Conservation (phyloP, 2,797 vertebrate species). For the Sebastes hubbsi region DNA sequence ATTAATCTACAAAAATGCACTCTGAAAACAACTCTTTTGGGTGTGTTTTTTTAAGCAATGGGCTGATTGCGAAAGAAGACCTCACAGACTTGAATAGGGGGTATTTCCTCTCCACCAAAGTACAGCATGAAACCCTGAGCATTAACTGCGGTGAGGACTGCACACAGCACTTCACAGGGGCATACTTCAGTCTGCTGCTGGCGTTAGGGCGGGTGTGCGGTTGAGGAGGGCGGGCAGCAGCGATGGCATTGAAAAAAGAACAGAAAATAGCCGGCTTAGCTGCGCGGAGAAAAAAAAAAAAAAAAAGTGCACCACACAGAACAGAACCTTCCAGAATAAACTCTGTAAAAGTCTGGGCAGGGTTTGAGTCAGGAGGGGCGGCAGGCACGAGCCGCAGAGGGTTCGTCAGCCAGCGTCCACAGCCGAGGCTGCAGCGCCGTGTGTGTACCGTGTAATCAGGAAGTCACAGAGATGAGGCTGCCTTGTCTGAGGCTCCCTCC, state of each 20-base stretch:
- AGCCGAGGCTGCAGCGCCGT: constrained; percentile 10
- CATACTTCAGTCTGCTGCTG: constrained; percentile 58
- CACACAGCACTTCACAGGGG: constrained; percentile 63
- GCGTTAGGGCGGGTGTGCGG: constrained; percentile 65
- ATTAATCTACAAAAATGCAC: constrained; percentile 6
- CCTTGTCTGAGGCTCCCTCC: constrained; percentile 66
- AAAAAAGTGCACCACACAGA: constrained; percentile 41
- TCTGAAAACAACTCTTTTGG: background rate
- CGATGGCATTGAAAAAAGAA: constrained; percentile 61
- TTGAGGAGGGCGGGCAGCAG: constrained; percentile 56
- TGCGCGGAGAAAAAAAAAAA: constrained; percentile 27
- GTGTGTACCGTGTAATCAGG: constrained; percentile 72
- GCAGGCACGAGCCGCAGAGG: constrained; percentile 34
- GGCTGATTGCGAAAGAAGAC: constrained; percentile 34
- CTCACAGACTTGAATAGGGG: constrained; percentile 51
- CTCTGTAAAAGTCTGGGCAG: constrained; percentile 52
- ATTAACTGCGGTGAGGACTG: constrained; percentile 63
- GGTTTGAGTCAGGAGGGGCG: constrained; percentile 50
- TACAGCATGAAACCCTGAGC: constrained; percentile 50
- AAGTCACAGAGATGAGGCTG: constrained; percentile 65
- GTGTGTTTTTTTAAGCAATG: constrained; percentile 8
- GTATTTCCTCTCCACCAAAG: constrained; percentile 52
- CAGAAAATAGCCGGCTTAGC: constrained; percentile 67
- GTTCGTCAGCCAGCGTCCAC: constrained; percentile 57
- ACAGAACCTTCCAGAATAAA: constrained; percentile 69